These are phyloP conservation scores for Girardia tigrina DNA, from an alignment of 2,888 invertebrate genomes.

Conservation along the genomic window DNA sequence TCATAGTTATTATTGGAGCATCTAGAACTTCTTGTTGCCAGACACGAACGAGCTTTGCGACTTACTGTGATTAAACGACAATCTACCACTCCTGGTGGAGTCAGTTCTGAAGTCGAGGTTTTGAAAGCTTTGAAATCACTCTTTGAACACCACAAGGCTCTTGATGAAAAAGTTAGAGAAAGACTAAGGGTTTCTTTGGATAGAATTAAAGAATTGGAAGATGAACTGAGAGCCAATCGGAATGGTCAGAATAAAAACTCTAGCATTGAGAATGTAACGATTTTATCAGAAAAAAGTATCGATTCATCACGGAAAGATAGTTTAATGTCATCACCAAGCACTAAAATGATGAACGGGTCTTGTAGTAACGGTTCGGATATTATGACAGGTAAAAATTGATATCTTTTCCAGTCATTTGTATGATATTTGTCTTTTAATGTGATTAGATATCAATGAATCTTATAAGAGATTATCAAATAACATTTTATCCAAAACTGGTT, in stretches of 20 bases:
- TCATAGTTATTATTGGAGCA: slow-evolving; percentile 90
- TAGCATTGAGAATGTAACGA: neutral
- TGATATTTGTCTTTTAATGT: no score
- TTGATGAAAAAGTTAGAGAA: slow-evolving; percentile 77
- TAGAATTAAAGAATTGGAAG: slow-evolving; percentile 82
- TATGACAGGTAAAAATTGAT: neutral
- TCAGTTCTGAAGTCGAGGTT: slow-evolving; percentile 91
- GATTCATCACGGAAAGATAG: neutral
- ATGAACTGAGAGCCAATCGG: slow-evolving; percentile 62
- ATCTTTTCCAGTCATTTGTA: no score
- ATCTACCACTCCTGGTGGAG: slow-evolving; percentile 63
- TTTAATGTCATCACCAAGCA: neutral
- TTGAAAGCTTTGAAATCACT: slow-evolving; percentile 89
- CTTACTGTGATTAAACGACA: slow-evolving; percentile 95
- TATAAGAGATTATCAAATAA: slow-evolving; percentile 13
- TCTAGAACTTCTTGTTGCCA: slow-evolving; percentile 84
- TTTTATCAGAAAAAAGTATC: neutral
- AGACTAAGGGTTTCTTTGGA: slow-evolving; percentile 85
- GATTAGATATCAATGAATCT: slow-evolving; percentile 16
- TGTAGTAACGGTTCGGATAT: neutral
- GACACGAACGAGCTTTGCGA: slow-evolving; percentile 85
- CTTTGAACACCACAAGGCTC: slow-evolving; percentile 93
- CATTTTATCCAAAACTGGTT: neutral
- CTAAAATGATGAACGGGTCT: neutral
- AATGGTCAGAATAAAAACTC: neutral